These are phyloP conservation scores for Apis dorsata DNA, from an alignment of 1,140 invertebrate species.

Conservation along the genomic window DNA sequence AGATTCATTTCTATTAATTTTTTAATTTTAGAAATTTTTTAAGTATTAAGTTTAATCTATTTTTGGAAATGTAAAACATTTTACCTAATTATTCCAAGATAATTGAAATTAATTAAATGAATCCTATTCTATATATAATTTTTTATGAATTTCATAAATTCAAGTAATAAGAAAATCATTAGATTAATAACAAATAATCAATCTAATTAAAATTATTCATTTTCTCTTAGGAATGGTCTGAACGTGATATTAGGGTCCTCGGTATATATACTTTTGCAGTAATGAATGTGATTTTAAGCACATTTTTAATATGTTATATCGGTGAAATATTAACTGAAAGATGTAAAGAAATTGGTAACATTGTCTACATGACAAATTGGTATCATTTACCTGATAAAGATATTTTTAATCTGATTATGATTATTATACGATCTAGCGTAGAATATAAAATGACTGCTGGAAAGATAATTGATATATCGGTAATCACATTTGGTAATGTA, in stretches of 20 bases:
- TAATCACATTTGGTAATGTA: slow-evolving; percentile 65
- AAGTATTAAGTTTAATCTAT: too few species aligned
- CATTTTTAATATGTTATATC: slow-evolving; percentile 68
- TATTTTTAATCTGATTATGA: slow-evolving; percentile 54
- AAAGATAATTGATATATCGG: slow-evolving; percentile 60
- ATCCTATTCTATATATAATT: too few species aligned
- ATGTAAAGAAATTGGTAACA: slow-evolving; percentile 63
- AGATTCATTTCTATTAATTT: too few species aligned
- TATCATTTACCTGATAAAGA: slow-evolving; percentile 55
- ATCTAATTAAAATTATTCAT: too few species aligned
- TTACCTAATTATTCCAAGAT: too few species aligned
- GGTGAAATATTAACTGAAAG: slow-evolving; percentile 63
- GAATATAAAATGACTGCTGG: slow-evolving; percentile 62
- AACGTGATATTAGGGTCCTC: slow-evolving; percentile 13
- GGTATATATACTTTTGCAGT: slow-evolving; percentile 35
- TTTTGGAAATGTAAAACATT: too few species aligned
- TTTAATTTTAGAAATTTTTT: too few species aligned
- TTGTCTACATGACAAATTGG: slow-evolving; percentile 64
- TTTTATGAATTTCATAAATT: too few species aligned
- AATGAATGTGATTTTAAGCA: slow-evolving; percentile 56
- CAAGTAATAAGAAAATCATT: too few species aligned
- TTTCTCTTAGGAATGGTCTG: slow-evolving; percentile 60
- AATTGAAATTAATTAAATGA: too few species aligned
- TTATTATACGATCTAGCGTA: slow-evolving; percentile 59
- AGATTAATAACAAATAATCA: too few species aligned